These are phyloP conservation scores for Drosophila repletoides DNA, from an alignment of 1,140 invertebrate species.

Conservation along the genomic window DNA sequence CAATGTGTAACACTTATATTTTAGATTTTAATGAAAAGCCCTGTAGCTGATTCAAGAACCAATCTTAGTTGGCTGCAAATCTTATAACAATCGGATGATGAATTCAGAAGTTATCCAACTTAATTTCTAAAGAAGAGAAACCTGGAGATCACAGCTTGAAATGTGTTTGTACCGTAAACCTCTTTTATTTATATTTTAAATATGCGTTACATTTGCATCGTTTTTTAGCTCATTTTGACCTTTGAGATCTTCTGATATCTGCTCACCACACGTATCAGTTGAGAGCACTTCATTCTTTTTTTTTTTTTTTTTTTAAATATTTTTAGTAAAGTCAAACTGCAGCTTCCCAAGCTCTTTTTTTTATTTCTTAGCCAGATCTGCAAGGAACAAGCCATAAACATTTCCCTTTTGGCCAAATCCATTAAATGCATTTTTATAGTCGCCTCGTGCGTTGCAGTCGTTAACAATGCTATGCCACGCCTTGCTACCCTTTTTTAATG, in stretches of 20 bases:
- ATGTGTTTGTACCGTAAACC: no score
- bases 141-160: no score
- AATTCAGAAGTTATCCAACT: no score
- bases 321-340: constrained; percentile 3
- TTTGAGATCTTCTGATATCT: neutral
- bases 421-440: constrained; percentile 48
- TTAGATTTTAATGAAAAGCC: no score
- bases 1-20: no score
- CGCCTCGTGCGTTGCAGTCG: constrained; percentile 39
- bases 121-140: no score
- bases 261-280: constrained; percentile 2
- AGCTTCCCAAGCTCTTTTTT: neutral
- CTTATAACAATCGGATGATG: no score
- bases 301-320: neutral
- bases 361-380: neutral
- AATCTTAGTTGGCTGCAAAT: no score
- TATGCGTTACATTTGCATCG: no score
- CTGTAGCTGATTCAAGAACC: no score
- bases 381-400: constrained; percentile 26
- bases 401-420: constrained; percentile 42
- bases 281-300: neutral
- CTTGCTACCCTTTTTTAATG: constrained; percentile 19
- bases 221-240: constrained; percentile 6
- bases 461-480: constrained; percentile 36
- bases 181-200: no score